Evolutionary conservation across 2,113 vertebrate genomes (phyloP), one percentile per base, ranked within the genome.

Genomic region (Blennius ocellaris): DNA sequence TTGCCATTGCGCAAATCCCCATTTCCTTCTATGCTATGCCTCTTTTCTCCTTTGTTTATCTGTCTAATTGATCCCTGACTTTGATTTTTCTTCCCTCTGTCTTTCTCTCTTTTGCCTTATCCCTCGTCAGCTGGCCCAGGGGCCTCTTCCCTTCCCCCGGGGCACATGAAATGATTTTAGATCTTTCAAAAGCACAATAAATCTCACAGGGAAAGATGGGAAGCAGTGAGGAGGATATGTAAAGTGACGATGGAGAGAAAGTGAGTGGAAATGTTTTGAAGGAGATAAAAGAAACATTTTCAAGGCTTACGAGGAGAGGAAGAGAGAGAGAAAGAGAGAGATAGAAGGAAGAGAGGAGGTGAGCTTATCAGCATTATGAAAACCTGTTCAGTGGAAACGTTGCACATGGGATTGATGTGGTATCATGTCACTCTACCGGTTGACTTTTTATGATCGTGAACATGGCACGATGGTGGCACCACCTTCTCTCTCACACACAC

Each of bases 371-470:
- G 66, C 15, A 37, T 65, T 88, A 78, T 88, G 82, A 82, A 90
- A 87, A 87, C 54, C 73, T n/a, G 39, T 73, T 76, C 77, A 69
- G 76, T 77, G 85, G 61, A 73, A 30, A 77, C 60, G 69, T 81
- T 72, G 15, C 1, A 1, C 4, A 16, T 36, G 54, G 49, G 56
- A 36, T n/a, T 7, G 44, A 63, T 70, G 11, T 44, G 14, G 8
- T 3, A 2, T 49, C 49, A 73, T 75, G 71, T 88, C 78, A 79
- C 76, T 78, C 76, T 71, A 80, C 87, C 53, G 37, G 82, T 90
- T 91, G 14, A 72, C 37, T 53, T 79, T 55, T 61, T 63, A 40
- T 81, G 49, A 60, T 2, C 11, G n/a, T n/a, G 50, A 30, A 43
- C n/a, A 76, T 74, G 70, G 45, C 14, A 11, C 30, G 1, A 53